Evolutionary conservation across 2,888 invertebrate genomes (phyloP).

Genomic region (Troides helena): DNA sequence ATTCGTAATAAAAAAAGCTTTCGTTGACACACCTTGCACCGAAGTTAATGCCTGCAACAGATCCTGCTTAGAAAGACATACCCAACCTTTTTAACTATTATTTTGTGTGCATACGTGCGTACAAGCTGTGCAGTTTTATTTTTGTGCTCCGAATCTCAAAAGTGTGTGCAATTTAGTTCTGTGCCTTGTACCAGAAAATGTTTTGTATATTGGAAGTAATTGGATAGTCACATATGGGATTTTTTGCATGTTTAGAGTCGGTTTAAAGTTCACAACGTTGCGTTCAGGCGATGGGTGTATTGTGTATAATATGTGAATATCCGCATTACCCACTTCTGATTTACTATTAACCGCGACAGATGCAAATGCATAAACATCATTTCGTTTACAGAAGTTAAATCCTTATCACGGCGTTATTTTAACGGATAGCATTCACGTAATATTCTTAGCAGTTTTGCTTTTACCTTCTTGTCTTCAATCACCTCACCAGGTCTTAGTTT

Average conservation of each 20-base stretch:
- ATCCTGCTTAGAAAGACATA: conserved; percentile 36
- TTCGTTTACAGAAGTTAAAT: conserved; percentile 70
- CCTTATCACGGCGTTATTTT: conserved; percentile 74
- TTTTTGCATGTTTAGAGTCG: conserved; percentile 5
- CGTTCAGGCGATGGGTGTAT: background rate
- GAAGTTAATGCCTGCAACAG: conserved; percentile 47
- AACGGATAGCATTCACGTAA: conserved; percentile 75
- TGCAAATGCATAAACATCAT: conserved; percentile 71
- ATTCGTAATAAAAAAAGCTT: conserved; percentile 52
- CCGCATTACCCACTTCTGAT: conserved; percentile 50
- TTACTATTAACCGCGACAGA: conserved; percentile 64
- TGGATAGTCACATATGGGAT: conserved; percentile 60
- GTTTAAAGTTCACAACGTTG: conserved; percentile 1
- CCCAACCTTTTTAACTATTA: conserved; percentile 57
- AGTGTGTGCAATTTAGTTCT: conserved; percentile 72
- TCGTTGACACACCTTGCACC: conserved; percentile 52
- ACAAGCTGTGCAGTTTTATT: conserved; percentile 76
- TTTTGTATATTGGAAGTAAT: conserved; percentile 47
- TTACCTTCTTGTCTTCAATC: conserved; percentile 96
- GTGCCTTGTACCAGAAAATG: conserved; percentile 69
- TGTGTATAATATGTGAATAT: conserved; percentile 56
- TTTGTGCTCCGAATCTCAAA: conserved; percentile 68
- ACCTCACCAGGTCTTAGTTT: conserved; percentile 97
- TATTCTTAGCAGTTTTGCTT: conserved; percentile 64
- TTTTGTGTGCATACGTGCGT: conserved; percentile 72